These are phyloP conservation scores for Drosophila silvestris DNA, from an alignment of 2,888 invertebrate genomes.

Conservation along the genomic window DNA sequence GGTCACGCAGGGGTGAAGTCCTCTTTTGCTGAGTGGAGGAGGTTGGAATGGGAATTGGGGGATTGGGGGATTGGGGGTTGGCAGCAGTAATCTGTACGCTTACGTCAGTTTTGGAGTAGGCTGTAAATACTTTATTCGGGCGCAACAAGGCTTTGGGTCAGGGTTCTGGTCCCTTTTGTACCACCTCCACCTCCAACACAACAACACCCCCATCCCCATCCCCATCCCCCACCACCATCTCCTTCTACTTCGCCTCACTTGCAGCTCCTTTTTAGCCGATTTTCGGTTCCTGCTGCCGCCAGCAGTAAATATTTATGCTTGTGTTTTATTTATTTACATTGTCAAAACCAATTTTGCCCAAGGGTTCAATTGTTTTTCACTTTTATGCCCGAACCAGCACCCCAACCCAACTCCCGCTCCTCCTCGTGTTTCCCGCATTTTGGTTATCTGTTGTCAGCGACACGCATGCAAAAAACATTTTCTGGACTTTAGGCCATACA, in stretches of 20 bases:
- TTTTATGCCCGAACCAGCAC: slow-evolving; percentile 60
- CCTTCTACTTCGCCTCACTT: not conserved
- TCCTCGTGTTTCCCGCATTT: not conserved
- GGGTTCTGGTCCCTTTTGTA: not conserved
- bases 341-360: slow-evolving; percentile 81
- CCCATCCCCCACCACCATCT: no score
- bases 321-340: slow-evolving; percentile 82
- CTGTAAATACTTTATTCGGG: slow-evolving; percentile 46
- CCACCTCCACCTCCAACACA: not conserved
- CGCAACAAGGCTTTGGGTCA: slow-evolving; percentile 24
- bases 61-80: not conserved
- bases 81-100: slow-evolving; percentile 73
- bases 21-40: not conserved
- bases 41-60: not conserved
- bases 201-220: no score
- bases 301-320: slow-evolving; percentile 81
- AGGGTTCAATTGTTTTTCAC: slow-evolving; percentile 82
- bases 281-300: slow-evolving; percentile 57
- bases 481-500: slow-evolving; percentile 24
- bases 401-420: slow-evolving; percentile 2
- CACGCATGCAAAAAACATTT: slow-evolving; percentile 73
- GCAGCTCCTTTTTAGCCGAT: slow-evolving; percentile 15
- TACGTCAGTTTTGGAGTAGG: slow-evolving; percentile 58
- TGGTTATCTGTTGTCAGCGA: slow-evolving; percentile 59
- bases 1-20: not conserved